Evolutionary conservation across 2,797 vertebrate genomes (phyloP), one percentile per base, ranked within the genome.

Genomic region (Enteromius radiatus): DNA sequence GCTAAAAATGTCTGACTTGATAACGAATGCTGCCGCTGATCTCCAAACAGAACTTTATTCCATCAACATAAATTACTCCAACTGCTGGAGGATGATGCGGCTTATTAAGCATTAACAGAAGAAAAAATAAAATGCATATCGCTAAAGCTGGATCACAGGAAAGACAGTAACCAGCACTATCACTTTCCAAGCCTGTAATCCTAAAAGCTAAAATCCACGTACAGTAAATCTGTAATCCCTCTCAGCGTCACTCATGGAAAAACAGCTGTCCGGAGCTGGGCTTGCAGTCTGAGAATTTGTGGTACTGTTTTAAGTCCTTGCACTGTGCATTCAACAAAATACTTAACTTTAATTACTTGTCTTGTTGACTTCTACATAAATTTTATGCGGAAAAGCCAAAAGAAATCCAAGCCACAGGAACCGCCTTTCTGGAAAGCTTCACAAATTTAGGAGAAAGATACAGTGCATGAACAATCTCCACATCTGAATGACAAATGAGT

Each of bases 191-290:
- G 93, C 94, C 94, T 89, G 93, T 97, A 97, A 97, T 95, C 95
- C 96, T 86, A 92, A 97, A 95, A 96, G 95, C 95, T 95, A 92
- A 94, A 97, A 96, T 94, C 96, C 95, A 91, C 1, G 91, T 93
- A 93, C 95, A 94, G 93, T 95, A 96, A 96, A 93, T 95, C 95
- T 95, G 92, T 98, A 98, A 98, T 98, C 96, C 96, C 92, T 95
- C 96, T 96, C 93, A 92, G 92, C 64, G 87, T 89, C 90, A 91
- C 90, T 87, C 90, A 90, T 90, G 93, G 89, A 76, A 87, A 92
- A 92, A 93, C 92, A 94, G 92, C 90, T 92, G 93, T 91, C 86
- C 86, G 88, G 87, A 93, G 88, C 87, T 87, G 87, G 59, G 47
- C 59, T 76, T 73, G 81, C 23, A 86, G 87, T 90, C 89, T 87